phyloP scores from a whole-genome alignment of 2,888 invertebrate species.

The Dicranocentrus wangi region DNA sequence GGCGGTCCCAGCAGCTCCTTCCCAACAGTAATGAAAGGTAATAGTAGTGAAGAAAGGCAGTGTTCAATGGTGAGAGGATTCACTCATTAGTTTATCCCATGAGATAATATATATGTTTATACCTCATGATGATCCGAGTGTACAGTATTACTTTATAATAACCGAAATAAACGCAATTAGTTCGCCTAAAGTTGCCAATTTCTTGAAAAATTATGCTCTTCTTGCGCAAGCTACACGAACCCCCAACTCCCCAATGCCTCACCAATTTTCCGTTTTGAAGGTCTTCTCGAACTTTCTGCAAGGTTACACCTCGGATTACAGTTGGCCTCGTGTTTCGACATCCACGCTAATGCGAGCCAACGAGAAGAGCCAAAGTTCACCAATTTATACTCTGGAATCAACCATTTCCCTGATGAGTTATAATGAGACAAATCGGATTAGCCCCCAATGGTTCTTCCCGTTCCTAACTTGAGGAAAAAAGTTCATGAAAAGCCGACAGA shows the following conservation, averaged over 20 bases:
- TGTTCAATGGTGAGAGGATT: no score
- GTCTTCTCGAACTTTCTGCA: background rate
- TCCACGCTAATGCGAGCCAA: background rate
- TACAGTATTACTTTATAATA: no score
- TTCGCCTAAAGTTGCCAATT: background rate
- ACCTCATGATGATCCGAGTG: no score
- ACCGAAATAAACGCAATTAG: slow-evolving; percentile 7
- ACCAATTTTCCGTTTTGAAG: background rate
- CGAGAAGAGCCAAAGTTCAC: slow-evolving; percentile 8
- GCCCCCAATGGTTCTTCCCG: background rate
- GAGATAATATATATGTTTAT: no score
- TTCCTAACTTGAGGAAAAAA: slow-evolving; percentile 17
- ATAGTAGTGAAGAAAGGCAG: no score
- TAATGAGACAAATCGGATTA: slow-evolving; percentile 73
- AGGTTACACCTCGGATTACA: slow-evolving; percentile 12
- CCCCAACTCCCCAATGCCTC: no score
- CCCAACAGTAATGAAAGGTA: no score
- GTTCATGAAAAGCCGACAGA: slow-evolving; percentile 48
- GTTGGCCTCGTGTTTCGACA: background rate
- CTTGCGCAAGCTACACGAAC: background rate
- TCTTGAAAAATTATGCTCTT: background rate
- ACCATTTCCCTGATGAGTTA: slow-evolving; percentile 65
- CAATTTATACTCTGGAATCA: slow-evolving; percentile 20
- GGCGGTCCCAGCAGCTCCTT: no score
- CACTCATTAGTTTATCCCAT: no score